Percentiles rank a stretch among this genome's conserved stretches.
phyloP scores from a whole-genome alignment of 2,888 invertebrate species.

The Siphlonurus alternatus region DNA sequence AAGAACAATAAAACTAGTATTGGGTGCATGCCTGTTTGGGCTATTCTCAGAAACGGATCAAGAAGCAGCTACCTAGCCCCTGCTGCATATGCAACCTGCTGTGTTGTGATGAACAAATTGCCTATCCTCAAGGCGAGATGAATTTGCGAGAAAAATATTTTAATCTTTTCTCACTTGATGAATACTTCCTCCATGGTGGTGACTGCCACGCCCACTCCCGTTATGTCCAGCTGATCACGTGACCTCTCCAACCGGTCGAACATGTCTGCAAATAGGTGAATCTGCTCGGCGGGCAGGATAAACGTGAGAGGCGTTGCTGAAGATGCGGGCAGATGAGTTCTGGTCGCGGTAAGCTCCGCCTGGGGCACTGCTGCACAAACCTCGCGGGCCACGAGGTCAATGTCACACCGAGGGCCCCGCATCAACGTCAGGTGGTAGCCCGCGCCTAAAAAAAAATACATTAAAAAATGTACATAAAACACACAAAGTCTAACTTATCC shows the following conservation, averaged over 20 bases:
- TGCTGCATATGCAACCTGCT: too few relatives aligned
- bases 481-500: too few relatives aligned
- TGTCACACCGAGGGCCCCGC: constrained; percentile 23
- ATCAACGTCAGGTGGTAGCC: constrained; percentile 53
- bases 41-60: too few relatives aligned
- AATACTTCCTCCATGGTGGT: constrained; percentile 91
- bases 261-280: constrained; percentile 37
- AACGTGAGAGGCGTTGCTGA: constrained; percentile 23
- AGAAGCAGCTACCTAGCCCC: too few relatives aligned
- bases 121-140: too few relatives aligned
- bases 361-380: constrained; percentile 27
- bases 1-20: too few relatives aligned
- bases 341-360: constrained; percentile 25
- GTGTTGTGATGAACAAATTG: too few relatives aligned
- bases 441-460: constrained; percentile 41
- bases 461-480: too few relatives aligned
- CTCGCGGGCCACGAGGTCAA: constrained; percentile 19
- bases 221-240: constrained; percentile 42
- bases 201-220: constrained; percentile 63
- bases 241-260: constrained; percentile 43
- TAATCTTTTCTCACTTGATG: constrained; percentile 51
- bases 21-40: too few relatives aligned
- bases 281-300: constrained; percentile 37
- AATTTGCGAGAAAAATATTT: too few relatives aligned
- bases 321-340: constrained; percentile 24